These are phyloP conservation scores for Colinus virginianus DNA, from an alignment of 2,113 vertebrate genomes.

Conservation along the genomic window DNA sequence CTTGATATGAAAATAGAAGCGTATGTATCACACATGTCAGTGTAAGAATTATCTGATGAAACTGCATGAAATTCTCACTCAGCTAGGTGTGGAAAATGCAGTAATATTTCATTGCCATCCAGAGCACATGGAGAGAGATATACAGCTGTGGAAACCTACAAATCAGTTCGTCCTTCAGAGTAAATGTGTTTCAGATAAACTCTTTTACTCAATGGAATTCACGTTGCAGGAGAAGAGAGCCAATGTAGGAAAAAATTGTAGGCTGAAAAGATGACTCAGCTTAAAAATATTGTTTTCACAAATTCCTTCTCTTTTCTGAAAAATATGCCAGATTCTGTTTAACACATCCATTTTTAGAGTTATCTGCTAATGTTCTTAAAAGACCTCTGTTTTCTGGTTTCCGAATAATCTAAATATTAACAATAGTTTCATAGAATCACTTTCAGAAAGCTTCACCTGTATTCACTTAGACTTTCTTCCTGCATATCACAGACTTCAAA, in stretches of 20 bases:
- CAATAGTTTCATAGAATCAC: not conserved
- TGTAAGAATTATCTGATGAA: not conserved
- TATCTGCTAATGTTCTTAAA: not conserved
- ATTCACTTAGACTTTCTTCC: not conserved
- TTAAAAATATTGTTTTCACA: not conserved
- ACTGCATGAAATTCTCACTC: constrained; percentile 14
- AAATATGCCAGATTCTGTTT: not conserved
- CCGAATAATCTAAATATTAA: not conserved
- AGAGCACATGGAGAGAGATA: not conserved
- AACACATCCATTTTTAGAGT: not conserved
- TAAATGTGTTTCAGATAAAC: not conserved
- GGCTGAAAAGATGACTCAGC: not conserved
- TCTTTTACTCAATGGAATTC: not conserved
- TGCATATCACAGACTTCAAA: not conserved
- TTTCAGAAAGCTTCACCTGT: not conserved
- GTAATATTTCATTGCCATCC: constrained; percentile 7
- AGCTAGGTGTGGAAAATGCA: constrained; percentile 1
- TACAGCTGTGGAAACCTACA: not conserved
- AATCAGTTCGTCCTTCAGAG: not conserved
- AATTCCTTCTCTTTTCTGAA: not conserved
- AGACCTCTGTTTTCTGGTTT: not conserved
- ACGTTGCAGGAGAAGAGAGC: not conserved
- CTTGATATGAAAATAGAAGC: constrained; percentile 6
- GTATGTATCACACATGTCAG: not conserved
- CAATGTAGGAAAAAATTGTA: not conserved